phyloP scores from a whole-genome alignment of 2,888 invertebrate species.

The Drepanosiphum platanoidis region DNA sequence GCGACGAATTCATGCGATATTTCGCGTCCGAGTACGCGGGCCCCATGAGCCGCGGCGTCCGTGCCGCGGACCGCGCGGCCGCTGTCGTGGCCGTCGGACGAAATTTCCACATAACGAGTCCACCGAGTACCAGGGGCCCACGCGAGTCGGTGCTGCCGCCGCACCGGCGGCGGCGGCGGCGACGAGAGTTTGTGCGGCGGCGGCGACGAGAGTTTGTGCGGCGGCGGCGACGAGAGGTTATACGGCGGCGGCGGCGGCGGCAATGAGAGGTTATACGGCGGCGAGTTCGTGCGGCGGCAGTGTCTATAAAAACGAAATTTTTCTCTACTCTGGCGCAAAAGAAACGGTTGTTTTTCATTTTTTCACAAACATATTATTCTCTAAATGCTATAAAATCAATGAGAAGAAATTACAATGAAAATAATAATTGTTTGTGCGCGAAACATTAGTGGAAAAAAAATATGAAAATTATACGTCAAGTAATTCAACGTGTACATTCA shows the following conservation, averaged over 20 bases:
- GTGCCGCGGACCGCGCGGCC: background rate
- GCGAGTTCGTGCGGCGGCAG: background rate
- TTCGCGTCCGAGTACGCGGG: slow-evolving; percentile 49
- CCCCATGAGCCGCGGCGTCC: background rate
- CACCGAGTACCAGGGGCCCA: slow-evolving; percentile 33
- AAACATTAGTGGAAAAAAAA: no score
- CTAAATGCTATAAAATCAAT: no score
- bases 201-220: background rate
- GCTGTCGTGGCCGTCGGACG: background rate
- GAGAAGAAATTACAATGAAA: no score
- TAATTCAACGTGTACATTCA: no score
- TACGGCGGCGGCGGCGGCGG: background rate
- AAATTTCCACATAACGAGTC: slow-evolving; percentile 57
- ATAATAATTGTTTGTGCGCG: no score
- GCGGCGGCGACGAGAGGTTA: background rate
- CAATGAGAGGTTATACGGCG: no score
- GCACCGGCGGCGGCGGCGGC: background rate
- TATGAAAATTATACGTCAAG: no score
- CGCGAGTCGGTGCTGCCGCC: background rate
- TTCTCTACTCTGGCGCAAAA: no score
- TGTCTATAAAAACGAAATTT: no score
- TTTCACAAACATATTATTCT: no score
- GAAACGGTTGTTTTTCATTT: no score
- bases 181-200: background rate
- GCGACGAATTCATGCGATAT: slow-evolving; percentile 56